These are phyloP conservation scores for Phasianus colchicus DNA, from an alignment of 2,113 vertebrate species.

Conservation along the genomic window DNA sequence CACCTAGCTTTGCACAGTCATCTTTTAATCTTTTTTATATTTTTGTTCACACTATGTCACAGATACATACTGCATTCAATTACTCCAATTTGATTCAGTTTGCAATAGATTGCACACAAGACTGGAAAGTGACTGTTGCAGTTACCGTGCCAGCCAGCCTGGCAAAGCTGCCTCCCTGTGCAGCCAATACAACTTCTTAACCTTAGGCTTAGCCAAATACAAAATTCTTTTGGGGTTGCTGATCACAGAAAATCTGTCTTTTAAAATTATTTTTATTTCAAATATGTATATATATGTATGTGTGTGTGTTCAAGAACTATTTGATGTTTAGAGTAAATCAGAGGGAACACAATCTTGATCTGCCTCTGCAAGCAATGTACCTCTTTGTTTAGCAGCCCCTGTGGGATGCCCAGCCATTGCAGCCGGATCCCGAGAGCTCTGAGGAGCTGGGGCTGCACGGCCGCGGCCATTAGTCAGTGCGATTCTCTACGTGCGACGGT, in stretches of 20 bases:
- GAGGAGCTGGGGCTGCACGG: accelerated
- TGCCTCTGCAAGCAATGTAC: background rate
- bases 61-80: constrained; percentile 10
- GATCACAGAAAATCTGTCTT: background rate
- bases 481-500: accelerated
- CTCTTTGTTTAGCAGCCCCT: background rate
- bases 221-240: background rate
- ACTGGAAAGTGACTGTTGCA: background rate
- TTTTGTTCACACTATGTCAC: constrained; percentile 60
- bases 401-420: background rate
- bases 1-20: constrained; percentile 56
- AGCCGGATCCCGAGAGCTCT: background rate
- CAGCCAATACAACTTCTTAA: background rate
- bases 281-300: too few relatives aligned
- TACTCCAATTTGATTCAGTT: background rate
- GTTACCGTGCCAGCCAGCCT: accelerated
- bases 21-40: constrained; percentile 53
- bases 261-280: too few relatives aligned
- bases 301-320: background rate
- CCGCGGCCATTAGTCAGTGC: accelerated
- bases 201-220: background rate
- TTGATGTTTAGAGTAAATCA: background rate
- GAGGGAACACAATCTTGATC: background rate
- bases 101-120: background rate
- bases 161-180: background rate